Base-by-base conservation (phyloP, 2,113 vertebrate genomes). In the Anser brachyrhynchus region DNA sequence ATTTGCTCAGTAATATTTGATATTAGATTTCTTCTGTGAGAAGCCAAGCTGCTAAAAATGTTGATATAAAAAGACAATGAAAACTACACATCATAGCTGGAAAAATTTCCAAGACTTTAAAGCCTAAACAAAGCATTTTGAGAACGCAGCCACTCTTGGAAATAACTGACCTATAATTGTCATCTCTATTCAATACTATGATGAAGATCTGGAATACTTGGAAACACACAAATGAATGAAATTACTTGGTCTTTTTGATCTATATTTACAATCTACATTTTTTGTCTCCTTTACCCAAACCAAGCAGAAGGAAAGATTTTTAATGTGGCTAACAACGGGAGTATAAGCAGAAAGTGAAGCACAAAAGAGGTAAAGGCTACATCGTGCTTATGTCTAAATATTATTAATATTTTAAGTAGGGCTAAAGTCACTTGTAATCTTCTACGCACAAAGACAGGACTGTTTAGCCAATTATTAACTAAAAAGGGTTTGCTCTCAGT, bases 381-480 rank as follows among this genome's bases (percentile, higher is more conserved):
- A 43, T 0, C 71, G 12, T 90, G 6, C 26, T 84, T 21, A 75
- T 21, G 35, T 44, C 28, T 59, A 84, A 92, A 79, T 58, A 92
- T 69, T 52, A 80, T 37, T 77, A 79, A 83, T 67, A 87, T 59
- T 46, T 5, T 33, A 87, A 92, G 65, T 49, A 81, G n/a, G 88
- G 21, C 46, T 95, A 37, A 82, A 92, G 77, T 79, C 6, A 76
- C 44, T 78, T 69, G 12, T 49, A 89, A 90, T 80, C 55, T 78
- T 91, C 69, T 69, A 82, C 1, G 6, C 41, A 84, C 6, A 65
- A 89, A 92, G 65, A 78, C 52, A 94, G 26, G 73, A 85, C 84
- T 82, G 28, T 87, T 89, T 77, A 83, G 78, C 54, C 84, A 96
- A 92, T 91, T 87, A 94, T 82, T 95, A 96, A 96, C 79, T 86